Conservation (phyloP, 2,888 invertebrate genomes). For the Mythimna vitellina region DNA sequence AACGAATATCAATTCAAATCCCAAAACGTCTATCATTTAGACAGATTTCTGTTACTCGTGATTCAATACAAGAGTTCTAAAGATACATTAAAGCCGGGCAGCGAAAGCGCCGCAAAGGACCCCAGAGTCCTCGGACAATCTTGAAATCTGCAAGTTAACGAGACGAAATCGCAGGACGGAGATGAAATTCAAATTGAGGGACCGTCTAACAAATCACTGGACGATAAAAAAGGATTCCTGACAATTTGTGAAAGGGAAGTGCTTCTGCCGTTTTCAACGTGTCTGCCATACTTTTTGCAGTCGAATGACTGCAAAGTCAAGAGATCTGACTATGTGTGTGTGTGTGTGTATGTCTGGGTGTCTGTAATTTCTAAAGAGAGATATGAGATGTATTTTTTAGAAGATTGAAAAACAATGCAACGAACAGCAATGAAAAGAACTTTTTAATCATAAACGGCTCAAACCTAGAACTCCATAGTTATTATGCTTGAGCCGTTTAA, state of each 20-base stretch:
- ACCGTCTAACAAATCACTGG: conserved; percentile 66
- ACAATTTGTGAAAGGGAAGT: conserved; percentile 61
- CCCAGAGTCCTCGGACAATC: conserved; percentile 43
- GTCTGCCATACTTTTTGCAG: conserved; percentile 33
- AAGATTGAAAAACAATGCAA: no score
- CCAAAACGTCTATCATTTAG: conserved; percentile 1
- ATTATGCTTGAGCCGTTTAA: no score
- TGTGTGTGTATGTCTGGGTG: no score
- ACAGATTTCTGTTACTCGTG: conserved; percentile 32
- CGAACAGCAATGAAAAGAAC: no score
- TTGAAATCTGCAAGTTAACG: conserved; percentile 65
- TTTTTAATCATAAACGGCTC: no score
- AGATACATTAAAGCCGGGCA: conserved; percentile 51
- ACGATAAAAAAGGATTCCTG: conserved; percentile 64
- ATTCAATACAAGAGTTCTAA: conserved; percentile 56
- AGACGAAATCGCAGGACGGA: conserved; percentile 52
- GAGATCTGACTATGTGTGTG: no score
- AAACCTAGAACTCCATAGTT: no score
- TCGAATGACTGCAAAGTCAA: no score
- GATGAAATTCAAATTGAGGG: conserved; percentile 65
- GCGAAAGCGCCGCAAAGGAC: conserved; percentile 38
- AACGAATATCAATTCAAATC: conserved; percentile 18
- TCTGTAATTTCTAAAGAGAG: conserved; percentile 19
- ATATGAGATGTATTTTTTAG: conserved; percentile 4
- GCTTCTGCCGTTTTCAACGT: conserved; percentile 27